phyloP scores from a whole-genome alignment of 2,797 vertebrate genomes.

The Tinamus major region DNA sequence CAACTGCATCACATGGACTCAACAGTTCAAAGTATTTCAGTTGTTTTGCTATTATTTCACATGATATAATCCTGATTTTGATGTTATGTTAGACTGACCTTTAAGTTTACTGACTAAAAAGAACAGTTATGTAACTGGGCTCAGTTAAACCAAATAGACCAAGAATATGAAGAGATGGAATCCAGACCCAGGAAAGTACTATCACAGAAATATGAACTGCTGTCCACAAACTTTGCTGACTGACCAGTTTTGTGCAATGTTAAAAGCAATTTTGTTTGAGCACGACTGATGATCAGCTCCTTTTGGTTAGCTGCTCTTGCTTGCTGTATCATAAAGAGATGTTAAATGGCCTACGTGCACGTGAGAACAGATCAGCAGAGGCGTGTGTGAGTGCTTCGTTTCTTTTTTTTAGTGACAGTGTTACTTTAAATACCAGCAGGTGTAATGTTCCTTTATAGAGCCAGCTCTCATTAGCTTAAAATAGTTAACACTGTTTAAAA shows the following conservation, averaged over 20 bases:
- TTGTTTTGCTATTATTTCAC: conserved; percentile 11
- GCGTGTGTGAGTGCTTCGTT: conserved; percentile 38
- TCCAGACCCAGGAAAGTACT: conserved; percentile 4
- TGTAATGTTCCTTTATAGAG: conserved; percentile 58
- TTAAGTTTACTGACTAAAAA: conserved; percentile 48
- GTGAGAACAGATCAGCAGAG: conserved; percentile 42
- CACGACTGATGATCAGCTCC: not conserved
- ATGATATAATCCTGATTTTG: conserved; percentile 25
- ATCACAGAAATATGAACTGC: not conserved
- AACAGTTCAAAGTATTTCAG: not conserved
- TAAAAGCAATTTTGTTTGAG: not conserved
- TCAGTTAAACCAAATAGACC: conserved; percentile 43
- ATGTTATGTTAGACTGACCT: conserved; percentile 33
- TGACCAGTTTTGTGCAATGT: not conserved
- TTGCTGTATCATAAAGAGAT: not conserved
- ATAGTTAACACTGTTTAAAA: conserved; percentile 56
- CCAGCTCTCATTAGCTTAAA: conserved; percentile 49
- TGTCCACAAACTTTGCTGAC: not conserved
- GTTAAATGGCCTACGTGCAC: not conserved
- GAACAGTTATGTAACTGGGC: conserved; percentile 29
- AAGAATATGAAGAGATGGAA: conserved; percentile 22
- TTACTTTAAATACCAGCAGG: conserved; percentile 56
- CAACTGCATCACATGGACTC: not conserved
- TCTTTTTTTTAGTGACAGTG: conserved; percentile 30
- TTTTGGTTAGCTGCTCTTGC: not conserved